Evolutionary conservation across 2,797 vertebrate species (phyloP), one percentile per base, ranked within the genome.

Genomic region (Platalea minor): DNA sequence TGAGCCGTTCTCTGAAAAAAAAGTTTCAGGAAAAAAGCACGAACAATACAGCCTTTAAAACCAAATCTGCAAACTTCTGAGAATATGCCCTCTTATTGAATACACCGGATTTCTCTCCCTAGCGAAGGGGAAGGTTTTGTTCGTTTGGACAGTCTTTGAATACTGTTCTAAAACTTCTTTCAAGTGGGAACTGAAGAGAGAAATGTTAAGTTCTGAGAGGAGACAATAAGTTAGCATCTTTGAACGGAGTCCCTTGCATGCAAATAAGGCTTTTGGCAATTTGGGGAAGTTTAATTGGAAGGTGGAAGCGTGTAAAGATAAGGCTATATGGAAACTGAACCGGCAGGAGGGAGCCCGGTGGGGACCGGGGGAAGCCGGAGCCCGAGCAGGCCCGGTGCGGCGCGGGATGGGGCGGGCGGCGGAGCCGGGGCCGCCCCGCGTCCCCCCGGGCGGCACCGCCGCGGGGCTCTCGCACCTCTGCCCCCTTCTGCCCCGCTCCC

Each of bases 71-170:
- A 81, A 95, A 96, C 96, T 97, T 96, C 89, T 93, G 92, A 96
- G 96, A 95, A 92, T 97, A 96, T 96, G 94, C 96, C 92, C 89
- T 92, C 9, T 63, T 77, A 41, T 80, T 96, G 96, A 96, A 96
- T 96, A 91, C 96, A 97, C 95, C 96, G 96, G 96, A 96, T 96
- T 97, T 97, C 96, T 97, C 89, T 96, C 85, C 96, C 94, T 37
- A 89, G 96, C 92, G 8, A 61, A 95, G 91, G 95, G 93, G 88
- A 61, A 94, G 96, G 96, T 96, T 96, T 96, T 97, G 96, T 96
- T 96, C 94, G 88, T 95, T 95, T 75, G 96, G 96, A 97, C 96
- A 96, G 95, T 97, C 96, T 95, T 88, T 97, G 96, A 97, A 96
- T 96, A 92, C 95, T 96, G 94, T 88, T 94, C 95, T 94, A 88